Evolutionary conservation across 1,140 invertebrate genomes (phyloP).

Genomic region (Periplaneta americana): DNA sequence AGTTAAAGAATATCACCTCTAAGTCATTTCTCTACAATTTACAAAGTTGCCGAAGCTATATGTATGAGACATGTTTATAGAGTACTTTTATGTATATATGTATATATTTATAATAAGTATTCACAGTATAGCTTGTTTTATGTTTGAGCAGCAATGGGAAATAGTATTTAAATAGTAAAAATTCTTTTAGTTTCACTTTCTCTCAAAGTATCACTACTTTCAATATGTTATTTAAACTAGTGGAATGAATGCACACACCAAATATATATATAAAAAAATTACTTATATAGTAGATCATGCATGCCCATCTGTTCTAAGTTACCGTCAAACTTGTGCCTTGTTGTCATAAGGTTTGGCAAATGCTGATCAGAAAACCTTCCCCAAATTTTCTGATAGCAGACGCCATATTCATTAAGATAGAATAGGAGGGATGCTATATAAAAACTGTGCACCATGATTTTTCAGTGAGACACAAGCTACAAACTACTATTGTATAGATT

Average conservation of each 20-base stretch:
- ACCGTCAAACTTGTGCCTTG: not conserved
- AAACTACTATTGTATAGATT: not conserved
- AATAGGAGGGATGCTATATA: not conserved
- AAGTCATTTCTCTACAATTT: not conserved
- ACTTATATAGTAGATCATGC: not conserved
- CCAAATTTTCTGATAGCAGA: constrained; percentile 33
- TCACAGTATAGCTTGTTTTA: not conserved
- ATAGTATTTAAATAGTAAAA: not conserved
- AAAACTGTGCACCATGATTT: not conserved
- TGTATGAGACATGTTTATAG: not conserved
- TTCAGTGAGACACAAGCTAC: not conserved
- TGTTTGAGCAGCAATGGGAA: not conserved
- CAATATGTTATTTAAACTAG: not conserved
- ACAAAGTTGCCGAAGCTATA: not conserved
- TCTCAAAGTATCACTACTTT: not conserved
- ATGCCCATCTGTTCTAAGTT: not conserved
- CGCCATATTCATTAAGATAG: not conserved
- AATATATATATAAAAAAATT: not conserved
- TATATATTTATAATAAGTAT: not conserved
- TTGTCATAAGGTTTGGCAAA: not conserved
- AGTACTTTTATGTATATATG: not conserved
- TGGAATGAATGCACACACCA: not conserved
- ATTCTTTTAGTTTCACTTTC: not conserved
- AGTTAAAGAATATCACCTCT: not conserved
- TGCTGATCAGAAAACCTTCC: constrained; percentile 38